Percentiles rank a stretch among this genome's conserved stretches.
Evolutionary conservation across 1,140 invertebrate genomes (phyloP).

Genomic region (Drosophila varians): DNA sequence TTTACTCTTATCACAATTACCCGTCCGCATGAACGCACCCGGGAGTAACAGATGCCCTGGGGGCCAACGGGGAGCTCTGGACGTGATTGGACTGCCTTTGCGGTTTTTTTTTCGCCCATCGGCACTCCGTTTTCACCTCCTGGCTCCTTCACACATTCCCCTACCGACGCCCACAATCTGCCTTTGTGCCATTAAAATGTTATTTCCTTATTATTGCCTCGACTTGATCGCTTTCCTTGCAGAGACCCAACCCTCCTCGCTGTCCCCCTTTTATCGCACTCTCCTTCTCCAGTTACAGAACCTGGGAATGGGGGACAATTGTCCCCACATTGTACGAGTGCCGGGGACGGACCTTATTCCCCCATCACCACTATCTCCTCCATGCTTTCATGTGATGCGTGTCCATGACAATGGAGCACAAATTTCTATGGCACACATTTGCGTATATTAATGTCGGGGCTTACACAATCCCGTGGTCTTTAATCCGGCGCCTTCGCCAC

Average conservation of each 20-base stretch:
- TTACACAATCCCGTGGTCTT: slow-evolving; percentile 66
- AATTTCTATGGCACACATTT: slow-evolving; percentile 69
- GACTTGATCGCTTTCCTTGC: slow-evolving; percentile 66
- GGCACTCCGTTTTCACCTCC: slow-evolving; percentile 6
- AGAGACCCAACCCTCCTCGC: slow-evolving; percentile 2
- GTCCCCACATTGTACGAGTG: slow-evolving; percentile 32
- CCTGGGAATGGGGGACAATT: slow-evolving; percentile 47
- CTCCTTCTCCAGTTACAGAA: slow-evolving; percentile 14
- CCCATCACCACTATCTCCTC: no score
- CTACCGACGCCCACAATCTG: slow-evolving; percentile 13
- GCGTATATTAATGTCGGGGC: slow-evolving; percentile 20
- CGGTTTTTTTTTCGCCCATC: slow-evolving; percentile 29
- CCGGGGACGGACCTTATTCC: no score
- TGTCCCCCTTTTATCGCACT: slow-evolving; percentile 45
- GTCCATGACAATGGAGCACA: slow-evolving; percentile 62
- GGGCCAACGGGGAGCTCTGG: slow-evolving; percentile 3
- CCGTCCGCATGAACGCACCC: slow-evolving; percentile 42
- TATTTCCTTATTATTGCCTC: slow-evolving; percentile 80
- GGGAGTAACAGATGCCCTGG: slow-evolving; percentile 17
- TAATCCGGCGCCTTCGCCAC: slow-evolving; percentile 38
- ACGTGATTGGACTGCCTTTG: slow-evolving; percentile 39
- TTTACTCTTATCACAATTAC: slow-evolving; percentile 31
- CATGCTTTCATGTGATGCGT: slow-evolving; percentile 50
- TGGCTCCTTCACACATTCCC: neutral
- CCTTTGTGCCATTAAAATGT: slow-evolving; percentile 70